Base-by-base conservation (phyloP, 2,888 invertebrate genomes). In the Nephrocerus scutellatus region DNA sequence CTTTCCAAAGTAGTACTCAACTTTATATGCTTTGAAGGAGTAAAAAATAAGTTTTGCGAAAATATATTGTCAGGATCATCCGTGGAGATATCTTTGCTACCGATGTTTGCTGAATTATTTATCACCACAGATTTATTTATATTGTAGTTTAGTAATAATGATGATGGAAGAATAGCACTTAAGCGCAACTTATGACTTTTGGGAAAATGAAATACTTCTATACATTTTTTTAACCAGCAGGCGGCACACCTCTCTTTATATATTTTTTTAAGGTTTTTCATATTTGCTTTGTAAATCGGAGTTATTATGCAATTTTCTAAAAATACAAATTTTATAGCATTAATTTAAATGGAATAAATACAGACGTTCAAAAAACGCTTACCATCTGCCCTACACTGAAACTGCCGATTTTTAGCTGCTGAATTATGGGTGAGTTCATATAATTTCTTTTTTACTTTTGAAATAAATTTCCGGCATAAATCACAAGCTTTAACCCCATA, bases 401-500 rank as follows among this genome's bases (percentile, higher is more conserved):
- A 34, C 41, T 53, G 56, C 54, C 79, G 76, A 60, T 82, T 44
- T 40, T 55, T 55, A 23, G 51, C 39, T 22, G 46, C 5, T 25
- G 24, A 25, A n/a, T n/a, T n/a, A 30, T 22, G 47, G 30, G 39
- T 33, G 48, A 15, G 51, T 28, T 24, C 44, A 46, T 43, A 43
- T 10, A 55, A 51, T 41, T 79, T 76, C 63, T 82, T 83, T 46
- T 84, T 75, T 74, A 84, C 80, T 62, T 85, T 84, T 13, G 84
- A 80, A 56, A 89, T 85, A 65, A 90, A 90, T 63, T 87, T 87
- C 33, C 85, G 75, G 64, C 91, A 91, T 7, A 84, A 80, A 60
- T 86, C 85, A 65, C 91, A 91, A 50, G 85, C 84, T 57, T 81
- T 80, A 44, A 85, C 82, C 20, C 88, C 88, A 63, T 85, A 87